These are phyloP conservation scores for Stercorarius parasiticus DNA, from an alignment of 2,113 vertebrate species.

Conservation along the genomic window DNA sequence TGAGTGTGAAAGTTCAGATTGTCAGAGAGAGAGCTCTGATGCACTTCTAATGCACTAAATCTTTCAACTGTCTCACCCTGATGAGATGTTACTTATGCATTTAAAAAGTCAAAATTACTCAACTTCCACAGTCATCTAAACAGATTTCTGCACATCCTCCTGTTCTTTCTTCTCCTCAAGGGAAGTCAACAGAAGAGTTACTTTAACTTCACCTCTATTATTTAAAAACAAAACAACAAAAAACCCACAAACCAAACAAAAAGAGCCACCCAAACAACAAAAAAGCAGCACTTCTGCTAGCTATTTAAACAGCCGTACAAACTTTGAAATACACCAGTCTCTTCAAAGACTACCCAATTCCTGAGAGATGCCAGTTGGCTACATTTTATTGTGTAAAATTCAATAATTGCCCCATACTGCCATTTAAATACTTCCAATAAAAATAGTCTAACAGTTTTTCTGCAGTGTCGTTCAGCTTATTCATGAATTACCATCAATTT, in stretches of 20 bases:
- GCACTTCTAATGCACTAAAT: not conserved
- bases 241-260: fast-evolving
- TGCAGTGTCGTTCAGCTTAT: not conserved
- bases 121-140: not conserved
- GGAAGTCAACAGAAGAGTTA: not conserved
- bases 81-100: not conserved
- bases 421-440: not conserved
- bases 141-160: not conserved
- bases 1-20: not conserved
- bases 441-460: not conserved
- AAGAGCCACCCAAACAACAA: not conserved
- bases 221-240: not conserved
- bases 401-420: not conserved
- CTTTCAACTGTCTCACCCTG: not conserved
- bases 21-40: not conserved
- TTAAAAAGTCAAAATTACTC: not conserved
- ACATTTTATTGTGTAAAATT: not conserved
- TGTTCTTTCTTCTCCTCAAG: not conserved
- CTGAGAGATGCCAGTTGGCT: not conserved
- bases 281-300: not conserved
- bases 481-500: not conserved
- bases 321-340: not conserved
- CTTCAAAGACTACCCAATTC: not conserved
- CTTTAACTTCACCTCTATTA: not conserved
- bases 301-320: not conserved